Evolutionary conservation across 37 sponge, comb jelly and placozoan genomes (phyloP).

Genomic region (Theonella swinhoei): DNA sequence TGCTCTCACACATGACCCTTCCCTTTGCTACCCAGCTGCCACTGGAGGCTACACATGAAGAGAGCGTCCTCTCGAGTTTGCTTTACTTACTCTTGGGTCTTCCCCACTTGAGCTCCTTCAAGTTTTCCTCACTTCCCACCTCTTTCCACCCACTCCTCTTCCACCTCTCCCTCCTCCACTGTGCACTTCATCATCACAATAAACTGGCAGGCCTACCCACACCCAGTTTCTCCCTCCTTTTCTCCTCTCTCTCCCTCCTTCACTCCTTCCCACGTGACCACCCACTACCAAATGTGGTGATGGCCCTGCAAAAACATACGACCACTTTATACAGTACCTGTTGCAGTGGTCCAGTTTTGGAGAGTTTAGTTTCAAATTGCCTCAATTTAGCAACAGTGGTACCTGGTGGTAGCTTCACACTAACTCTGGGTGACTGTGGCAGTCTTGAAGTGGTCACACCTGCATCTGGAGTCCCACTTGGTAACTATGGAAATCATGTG

Average conservation of each 20-base stretch:
- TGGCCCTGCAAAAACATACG: not conserved
- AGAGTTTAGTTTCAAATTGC: not conserved
- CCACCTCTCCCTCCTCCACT: not conserved
- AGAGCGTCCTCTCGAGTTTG: not conserved
- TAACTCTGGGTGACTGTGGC: not conserved
- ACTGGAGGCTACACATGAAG: no score
- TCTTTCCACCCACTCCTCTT: not conserved
- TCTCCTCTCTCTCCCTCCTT: not conserved
- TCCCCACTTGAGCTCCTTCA: not conserved
- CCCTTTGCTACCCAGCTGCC: not conserved
- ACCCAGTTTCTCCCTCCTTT: not conserved
- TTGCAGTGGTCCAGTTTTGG: not conserved
- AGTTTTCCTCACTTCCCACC: not conserved
- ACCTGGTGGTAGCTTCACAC: not conserved
- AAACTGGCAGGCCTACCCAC: not conserved
- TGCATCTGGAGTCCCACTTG: not conserved
- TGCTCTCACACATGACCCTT: not conserved
- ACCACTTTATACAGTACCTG: not conserved
- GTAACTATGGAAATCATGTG: not conserved
- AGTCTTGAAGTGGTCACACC: not conserved
- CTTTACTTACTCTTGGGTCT: not conserved
- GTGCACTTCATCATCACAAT: not conserved
- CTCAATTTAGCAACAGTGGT: not conserved
- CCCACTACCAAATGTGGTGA: not conserved
- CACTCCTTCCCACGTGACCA: not conserved